phyloP scores from a whole-genome alignment of 1,140 invertebrate species.

The Mamestra configurata region DNA sequence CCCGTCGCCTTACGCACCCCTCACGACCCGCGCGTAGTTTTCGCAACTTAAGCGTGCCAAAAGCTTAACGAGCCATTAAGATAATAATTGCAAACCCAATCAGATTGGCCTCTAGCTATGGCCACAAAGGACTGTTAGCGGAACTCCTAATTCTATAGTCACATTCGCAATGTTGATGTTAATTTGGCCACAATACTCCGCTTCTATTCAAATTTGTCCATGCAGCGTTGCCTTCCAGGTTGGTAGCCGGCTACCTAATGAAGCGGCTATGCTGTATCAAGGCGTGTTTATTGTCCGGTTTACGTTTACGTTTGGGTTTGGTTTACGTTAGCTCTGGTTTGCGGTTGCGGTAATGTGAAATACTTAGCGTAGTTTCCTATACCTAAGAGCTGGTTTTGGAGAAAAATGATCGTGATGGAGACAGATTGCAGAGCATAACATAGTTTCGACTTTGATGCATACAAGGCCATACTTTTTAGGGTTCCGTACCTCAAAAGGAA shows the following conservation, averaged over 20 bases:
- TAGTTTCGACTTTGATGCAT: background rate
- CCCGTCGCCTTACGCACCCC: background rate
- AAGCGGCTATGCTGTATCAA: conserved; percentile 16
- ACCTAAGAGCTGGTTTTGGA: background rate
- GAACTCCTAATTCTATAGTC: conserved; percentile 6
- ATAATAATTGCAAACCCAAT: conserved; percentile 24
- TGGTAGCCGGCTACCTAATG: conserved; percentile 21
- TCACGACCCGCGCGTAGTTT: background rate
- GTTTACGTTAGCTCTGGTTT: conserved; percentile 34
- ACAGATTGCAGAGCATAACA: background rate
- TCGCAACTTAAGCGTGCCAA: background rate
- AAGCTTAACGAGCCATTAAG: conserved; percentile 4
- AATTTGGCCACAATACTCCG: conserved; percentile 24
- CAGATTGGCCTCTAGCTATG: background rate
- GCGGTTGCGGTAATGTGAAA: conserved; percentile 15
- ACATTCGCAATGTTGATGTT: conserved; percentile 2
- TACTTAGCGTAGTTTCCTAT: conserved; percentile 1
- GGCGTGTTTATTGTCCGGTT: conserved; percentile 1
- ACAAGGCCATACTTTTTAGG: no score
- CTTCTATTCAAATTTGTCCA: conserved; percentile 40
- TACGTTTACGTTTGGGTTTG: background rate
- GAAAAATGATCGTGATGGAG: background rate
- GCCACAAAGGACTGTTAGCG: conserved; percentile 1
- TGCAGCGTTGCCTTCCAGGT: background rate
- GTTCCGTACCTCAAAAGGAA: no score